Conservation (phyloP, 2,797 vertebrate species). For the Thunnus albacares region DNA sequence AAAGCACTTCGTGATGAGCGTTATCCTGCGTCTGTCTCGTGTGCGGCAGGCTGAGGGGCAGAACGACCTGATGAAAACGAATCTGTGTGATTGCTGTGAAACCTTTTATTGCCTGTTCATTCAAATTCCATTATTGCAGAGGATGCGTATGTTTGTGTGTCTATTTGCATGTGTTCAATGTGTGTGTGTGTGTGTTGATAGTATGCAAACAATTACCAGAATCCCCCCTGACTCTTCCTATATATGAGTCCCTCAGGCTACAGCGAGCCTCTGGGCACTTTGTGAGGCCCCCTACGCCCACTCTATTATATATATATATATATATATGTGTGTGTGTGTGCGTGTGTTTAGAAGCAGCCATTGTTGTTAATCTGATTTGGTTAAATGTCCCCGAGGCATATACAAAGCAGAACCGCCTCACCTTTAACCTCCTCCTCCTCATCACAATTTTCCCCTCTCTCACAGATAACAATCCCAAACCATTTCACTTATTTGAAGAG, state of each 20-base stretch:
- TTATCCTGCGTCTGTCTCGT: background rate
- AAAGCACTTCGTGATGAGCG: background rate
- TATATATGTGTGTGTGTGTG: conserved; percentile 40
- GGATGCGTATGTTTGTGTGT: conserved; percentile 16
- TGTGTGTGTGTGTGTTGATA: conserved; percentile 22
- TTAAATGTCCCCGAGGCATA: conserved; percentile 88
- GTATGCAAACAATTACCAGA: conserved; percentile 51
- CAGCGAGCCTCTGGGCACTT: conserved; percentile 32
- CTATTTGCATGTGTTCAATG: background rate
- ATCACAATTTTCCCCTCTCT: conserved; percentile 29
- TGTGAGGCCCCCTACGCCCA: conserved; percentile 46
- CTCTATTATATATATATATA: conserved; percentile 42
- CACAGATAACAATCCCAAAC: conserved; percentile 52
- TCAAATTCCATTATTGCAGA: conserved; percentile 47
- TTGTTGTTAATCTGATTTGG: conserved; percentile 96
- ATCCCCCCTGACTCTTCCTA: conserved; percentile 32
- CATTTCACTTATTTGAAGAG: conserved; percentile 57
- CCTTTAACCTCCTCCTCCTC: conserved; percentile 69
- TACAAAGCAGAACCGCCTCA: conserved; percentile 88
- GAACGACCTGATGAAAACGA: conserved; percentile 87
- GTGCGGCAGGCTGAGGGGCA: conserved; percentile 20
- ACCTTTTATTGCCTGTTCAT: conserved; percentile 51
- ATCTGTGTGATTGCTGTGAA: conserved; percentile 91
- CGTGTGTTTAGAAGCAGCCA: conserved; percentile 86
- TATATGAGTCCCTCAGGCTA: conserved; percentile 49